Evolutionary conservation across 2,888 invertebrate genomes (phyloP), one percentile per base, ranked within the genome.

Genomic region (Anthophora plumipes): DNA sequence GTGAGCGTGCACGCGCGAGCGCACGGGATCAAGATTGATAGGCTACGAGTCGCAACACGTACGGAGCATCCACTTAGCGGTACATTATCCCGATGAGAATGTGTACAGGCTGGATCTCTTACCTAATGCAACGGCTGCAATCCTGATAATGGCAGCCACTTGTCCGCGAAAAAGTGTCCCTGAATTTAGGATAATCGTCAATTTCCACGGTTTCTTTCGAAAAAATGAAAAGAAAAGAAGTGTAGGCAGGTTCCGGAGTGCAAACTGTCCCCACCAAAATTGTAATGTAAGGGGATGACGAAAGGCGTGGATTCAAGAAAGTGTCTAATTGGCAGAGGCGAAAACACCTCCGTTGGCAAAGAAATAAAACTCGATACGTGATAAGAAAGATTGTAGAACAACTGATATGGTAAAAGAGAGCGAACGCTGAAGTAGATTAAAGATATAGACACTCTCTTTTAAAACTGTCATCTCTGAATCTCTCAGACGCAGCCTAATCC

Each of bases 21-120:
- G 80, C 74, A 9, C 68, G 77, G 86, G 90, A 92, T 92, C 89
- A 91, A 91, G 92, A 92, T 92, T 91, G 92, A 92, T 92, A 90
- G 89, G 89, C 85, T 83, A 82, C 85, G 87, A 88, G 89, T 86
- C 85, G 88, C 86, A 87, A 89, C 88, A 85, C 84, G 81, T 84
- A 88, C 85, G 84, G 77, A 90, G 90, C 89, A 91, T 91, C 90
- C 90, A 91, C 91, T 92, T 90, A 90, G 88, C 86, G 85, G 87
- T 91, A 90, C 92, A 92, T 92, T 92, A 92, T 91, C 91, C 88
- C 88, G 89, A 92, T 92, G 91, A 91, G 91, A 90, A 90, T 90
- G 85, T 84, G 78, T 85, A 85, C 85, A 83, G 74, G 79, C 81
- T 79, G 84, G 78, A 75, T 83, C 67, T 85, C 70, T 85, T 86